Percentiles rank a stretch among this genome's conserved stretches.
phyloP scores from a whole-genome alignment of 2,113 vertebrate species.

The Leptobrachium ailaonicum region DNA sequence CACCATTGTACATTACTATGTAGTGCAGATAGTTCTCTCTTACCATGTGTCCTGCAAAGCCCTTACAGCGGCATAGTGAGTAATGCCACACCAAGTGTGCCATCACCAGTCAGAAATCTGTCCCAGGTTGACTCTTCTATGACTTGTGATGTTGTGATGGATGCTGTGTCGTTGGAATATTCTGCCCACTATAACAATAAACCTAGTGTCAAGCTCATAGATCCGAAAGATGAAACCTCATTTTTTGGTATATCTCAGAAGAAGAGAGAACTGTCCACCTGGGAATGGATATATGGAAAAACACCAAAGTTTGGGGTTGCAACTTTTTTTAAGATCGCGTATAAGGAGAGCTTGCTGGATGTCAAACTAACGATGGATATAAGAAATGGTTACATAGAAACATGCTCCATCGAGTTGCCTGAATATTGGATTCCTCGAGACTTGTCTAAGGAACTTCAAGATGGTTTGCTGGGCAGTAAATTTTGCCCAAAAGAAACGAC shows the following conservation, averaged over 20 bases:
- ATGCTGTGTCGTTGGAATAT: conserved; percentile 77
- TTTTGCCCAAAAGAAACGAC: conserved; percentile 74
- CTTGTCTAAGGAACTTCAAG: conserved; percentile 65
- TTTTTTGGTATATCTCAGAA: conserved; percentile 76
- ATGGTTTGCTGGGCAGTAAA: conserved; percentile 70
- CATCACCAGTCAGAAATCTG: conserved; percentile 82
- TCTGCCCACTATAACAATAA: conserved; percentile 67
- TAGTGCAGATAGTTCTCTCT: conserved; percentile 67
- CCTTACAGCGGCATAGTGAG: conserved; percentile 79
- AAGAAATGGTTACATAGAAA: conserved; percentile 78
- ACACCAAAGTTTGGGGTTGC: conserved; percentile 84
- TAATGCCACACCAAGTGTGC: conserved; percentile 87
- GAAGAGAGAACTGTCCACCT: conserved; percentile 75
- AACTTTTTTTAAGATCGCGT: conserved; percentile 66
- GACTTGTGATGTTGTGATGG: conserved; percentile 73
- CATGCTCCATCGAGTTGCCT: conserved; percentile 69
- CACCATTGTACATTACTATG: conserved; percentile 93
- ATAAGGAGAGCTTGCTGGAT: conserved; percentile 55
- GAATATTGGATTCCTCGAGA: conserved; percentile 73
- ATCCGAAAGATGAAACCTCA: conserved; percentile 74
- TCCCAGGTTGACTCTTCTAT: conserved; percentile 78
- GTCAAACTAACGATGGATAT: conserved; percentile 73
- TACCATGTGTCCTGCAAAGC: conserved; percentile 77
- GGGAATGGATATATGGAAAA: conserved; percentile 92
- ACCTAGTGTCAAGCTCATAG: conserved; percentile 61